Percentiles rank a stretch among this genome's conserved stretches.
Evolutionary conservation across 2,797 vertebrate species (phyloP).

Genomic region (Aplochiton taeniatus): DNA sequence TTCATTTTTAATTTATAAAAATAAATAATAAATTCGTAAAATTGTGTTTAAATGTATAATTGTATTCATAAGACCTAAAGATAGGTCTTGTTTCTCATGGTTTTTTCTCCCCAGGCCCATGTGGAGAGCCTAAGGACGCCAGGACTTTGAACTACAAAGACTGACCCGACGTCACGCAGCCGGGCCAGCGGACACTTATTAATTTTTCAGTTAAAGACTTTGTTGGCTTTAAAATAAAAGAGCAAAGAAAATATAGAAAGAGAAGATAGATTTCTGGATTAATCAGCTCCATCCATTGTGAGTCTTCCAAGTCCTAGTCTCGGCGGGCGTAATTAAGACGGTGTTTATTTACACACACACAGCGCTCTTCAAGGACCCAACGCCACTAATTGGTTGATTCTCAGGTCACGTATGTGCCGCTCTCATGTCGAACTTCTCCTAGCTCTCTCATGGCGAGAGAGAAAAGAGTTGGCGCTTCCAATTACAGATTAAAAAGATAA

Average conservation of each 20-base stretch:
- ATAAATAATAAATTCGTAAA: too few species aligned
- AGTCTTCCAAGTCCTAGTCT: conserved; percentile 71
- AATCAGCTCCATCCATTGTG: conserved; percentile 75
- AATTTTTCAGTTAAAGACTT: conserved; percentile 43
- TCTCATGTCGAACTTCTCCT: conserved; percentile 53
- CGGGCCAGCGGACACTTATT: conserved; percentile 48
- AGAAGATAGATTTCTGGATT: conserved; percentile 67
- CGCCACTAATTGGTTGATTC: conserved; percentile 73
- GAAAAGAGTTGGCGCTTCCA: conserved; percentile 48
- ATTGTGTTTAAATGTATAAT: too few species aligned
- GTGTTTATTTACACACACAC: conserved; percentile 78
- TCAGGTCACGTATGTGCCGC: conserved; percentile 57
- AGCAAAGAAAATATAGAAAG: conserved; percentile 29
- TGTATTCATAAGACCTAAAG: too few species aligned
- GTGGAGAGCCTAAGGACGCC: conserved; percentile 51
- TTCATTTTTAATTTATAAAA: too few species aligned
- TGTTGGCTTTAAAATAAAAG: conserved; percentile 45
- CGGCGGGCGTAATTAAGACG: conserved; percentile 74
- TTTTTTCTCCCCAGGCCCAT: conserved; percentile 31
- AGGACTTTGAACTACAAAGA: conserved; percentile 58
- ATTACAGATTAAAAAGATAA: conserved; percentile 65
- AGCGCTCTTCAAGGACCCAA: conserved; percentile 73
- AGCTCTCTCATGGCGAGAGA: conserved; percentile 1
- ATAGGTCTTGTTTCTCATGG: conserved; percentile 8
- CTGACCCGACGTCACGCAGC: conserved; percentile 47